Base-by-base conservation (phyloP, 2,888 invertebrate species). In the Lepidocyrtinus sp. region DNA sequence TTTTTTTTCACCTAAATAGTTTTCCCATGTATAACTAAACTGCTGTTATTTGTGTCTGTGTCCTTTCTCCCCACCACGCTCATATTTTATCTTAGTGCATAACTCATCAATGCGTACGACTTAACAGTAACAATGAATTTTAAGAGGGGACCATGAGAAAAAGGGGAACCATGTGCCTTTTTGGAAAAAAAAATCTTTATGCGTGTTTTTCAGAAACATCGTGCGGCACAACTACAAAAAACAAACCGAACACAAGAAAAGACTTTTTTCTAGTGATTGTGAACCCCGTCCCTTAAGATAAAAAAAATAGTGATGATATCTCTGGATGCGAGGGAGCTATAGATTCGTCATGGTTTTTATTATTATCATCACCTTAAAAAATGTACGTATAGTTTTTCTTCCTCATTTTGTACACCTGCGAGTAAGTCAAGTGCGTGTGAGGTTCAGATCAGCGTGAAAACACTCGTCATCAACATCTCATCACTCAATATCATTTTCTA, bases 381-480 rank as follows among this genome's bases (percentile, higher is more conserved):
- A 36, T 61, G 65, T 27, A 26, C 15, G 17, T 63, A 9, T 9
- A 59, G n/a, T 59, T 21, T 59, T 55, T 46, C 26, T 65, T 21
- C 24, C 19, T 69, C 19, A 22, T 55, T 73, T 50, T 69, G 59
- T 61, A 67, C 61, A 75, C 67, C 45, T 75, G 67, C 22, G 59
- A 3, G n/a, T n/a, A n/a, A 68, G 17, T 61, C n/a, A 12, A 17
- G 67, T 61, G 68, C 61, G 63, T 70, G 24, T 75, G 75, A 67
- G 80, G 79, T 80, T 63, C 63, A 70, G 70, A 80, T 74, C 59
- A 71, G 80, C 75, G 72, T 81, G 75, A 81, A 81, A 75, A 81
- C 71, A 81, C 70, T 75, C 80, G 68, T 81, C 72, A 65, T 59
- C 59, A 59, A n/a, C 45, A 45, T 65, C 65, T 67, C 67, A 25